These are phyloP conservation scores for Eospalax fontanierii DNA, from an alignment of 2,797 vertebrate species.

Conservation along the genomic window DNA sequence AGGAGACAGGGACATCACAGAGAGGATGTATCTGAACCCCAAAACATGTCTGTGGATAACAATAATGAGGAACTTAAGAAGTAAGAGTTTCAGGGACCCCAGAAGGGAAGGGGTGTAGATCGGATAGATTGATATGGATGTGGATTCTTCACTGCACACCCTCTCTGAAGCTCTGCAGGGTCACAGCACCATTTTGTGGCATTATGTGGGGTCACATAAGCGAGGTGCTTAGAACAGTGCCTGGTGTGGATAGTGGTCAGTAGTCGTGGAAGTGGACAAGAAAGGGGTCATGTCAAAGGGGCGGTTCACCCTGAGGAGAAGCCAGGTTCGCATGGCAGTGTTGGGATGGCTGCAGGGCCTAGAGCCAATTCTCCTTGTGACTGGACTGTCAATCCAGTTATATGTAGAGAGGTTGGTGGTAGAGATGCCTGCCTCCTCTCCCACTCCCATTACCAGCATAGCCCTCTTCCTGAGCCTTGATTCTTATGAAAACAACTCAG, in stretches of 20 bases:
- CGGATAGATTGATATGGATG: accelerated
- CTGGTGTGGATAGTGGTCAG: too few species aligned
- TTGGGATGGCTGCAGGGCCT: background rate
- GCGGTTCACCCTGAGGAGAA: background rate
- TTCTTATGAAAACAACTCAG: background rate
- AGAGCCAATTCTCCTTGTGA: accelerated
- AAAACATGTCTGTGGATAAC: background rate
- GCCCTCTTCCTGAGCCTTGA: background rate
- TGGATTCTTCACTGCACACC: too few species aligned
- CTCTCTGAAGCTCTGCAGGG: background rate
- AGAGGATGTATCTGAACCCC: background rate
- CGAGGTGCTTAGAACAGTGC: accelerated
- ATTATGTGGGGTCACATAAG: background rate
- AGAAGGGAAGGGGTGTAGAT: background rate
- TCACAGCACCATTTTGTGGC: background rate
- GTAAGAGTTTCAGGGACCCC: background rate
- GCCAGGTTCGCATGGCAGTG: background rate
- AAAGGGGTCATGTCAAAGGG: background rate
- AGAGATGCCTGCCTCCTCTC: accelerated
- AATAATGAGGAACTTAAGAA: accelerated
- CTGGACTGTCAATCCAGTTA: too few species aligned
- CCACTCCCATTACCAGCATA: background rate
- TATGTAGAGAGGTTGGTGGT: accelerated
- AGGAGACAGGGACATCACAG: background rate
- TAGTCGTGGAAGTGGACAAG: background rate